Evolutionary conservation across 2,113 vertebrate species (phyloP), one percentile per base, ranked within the genome.

Genomic region (Phocoena phocoena): DNA sequence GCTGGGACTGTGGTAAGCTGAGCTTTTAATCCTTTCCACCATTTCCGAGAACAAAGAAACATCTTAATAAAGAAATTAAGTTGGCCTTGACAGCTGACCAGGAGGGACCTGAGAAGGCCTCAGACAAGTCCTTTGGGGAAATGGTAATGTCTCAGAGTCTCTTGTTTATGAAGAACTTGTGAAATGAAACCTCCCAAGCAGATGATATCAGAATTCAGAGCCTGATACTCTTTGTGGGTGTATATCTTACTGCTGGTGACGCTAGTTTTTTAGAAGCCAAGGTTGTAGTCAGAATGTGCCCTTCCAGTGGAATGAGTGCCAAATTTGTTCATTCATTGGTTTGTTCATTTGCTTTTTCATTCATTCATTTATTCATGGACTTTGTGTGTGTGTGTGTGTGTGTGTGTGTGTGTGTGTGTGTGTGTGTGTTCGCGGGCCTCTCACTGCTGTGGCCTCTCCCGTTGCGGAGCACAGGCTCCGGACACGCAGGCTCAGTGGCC

Each of bases 11-110:
- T 1, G 2, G 20, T 76, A 38, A 68, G 23, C 60, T 96, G 67
- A 74, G 62, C 79, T 88, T 8, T 17, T 47, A 38, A 60, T 63
- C 76, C 25, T 91, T 86, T 14, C 33, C 31, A 21, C 26, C 21
- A 25, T 93, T 94, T 85, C 65, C 15, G 13, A 92, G 68, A 93
- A 85, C n/a, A 81, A 81, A 67, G 83, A 84, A 74, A 62, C 20
- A 1, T 60, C 90, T 94, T 90, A 93, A 83, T 90, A 82, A 80
- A 50, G 63, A 88, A 80, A 92, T 80, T 28, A 38, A 90, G 8
- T 92, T 74, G 38, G 28, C 60, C 80, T 93, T 92, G 67, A 95
- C 53, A 89, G 28, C 13, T 76, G 81, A 53, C 28, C 87, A 77
- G 6, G 88, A 93, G 36, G 15, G 10, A 9, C 12, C 47, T 62